phyloP scores from a whole-genome alignment of 2,113 vertebrate species.

The Elgaria multicarinata region DNA sequence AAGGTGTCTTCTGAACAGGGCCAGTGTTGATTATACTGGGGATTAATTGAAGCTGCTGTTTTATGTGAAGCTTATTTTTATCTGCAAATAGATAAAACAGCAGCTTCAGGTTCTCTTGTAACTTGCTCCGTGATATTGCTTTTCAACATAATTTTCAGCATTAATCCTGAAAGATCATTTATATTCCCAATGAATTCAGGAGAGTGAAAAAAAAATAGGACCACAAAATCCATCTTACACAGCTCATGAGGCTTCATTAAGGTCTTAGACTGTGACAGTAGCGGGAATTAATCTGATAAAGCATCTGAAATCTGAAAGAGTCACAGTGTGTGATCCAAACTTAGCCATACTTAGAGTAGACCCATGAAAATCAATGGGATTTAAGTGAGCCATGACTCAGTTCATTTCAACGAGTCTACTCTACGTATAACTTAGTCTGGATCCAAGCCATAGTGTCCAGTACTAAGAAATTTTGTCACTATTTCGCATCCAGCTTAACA shows the following conservation, averaged over 20 bases:
- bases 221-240: neutral
- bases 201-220: neutral
- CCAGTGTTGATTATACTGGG: no score
- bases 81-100: neutral
- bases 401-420: neutral
- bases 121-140: neutral
- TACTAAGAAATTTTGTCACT: neutral
- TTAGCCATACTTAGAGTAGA: neutral
- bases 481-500: neutral
- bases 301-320: neutral
- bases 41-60: neutral
- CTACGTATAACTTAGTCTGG: neutral
- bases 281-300: neutral
- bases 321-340: neutral
- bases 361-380: neutral
- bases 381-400: neutral
- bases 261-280: neutral
- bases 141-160: neutral
- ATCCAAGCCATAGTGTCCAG: neutral
- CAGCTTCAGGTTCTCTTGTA: neutral
- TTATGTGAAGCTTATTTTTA: neutral
- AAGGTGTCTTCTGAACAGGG: no score
- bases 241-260: neutral
- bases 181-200: neutral
- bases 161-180: neutral